Evolutionary conservation across 2,888 invertebrate genomes (phyloP).

Genomic region (Amphipyra berbera): DNA sequence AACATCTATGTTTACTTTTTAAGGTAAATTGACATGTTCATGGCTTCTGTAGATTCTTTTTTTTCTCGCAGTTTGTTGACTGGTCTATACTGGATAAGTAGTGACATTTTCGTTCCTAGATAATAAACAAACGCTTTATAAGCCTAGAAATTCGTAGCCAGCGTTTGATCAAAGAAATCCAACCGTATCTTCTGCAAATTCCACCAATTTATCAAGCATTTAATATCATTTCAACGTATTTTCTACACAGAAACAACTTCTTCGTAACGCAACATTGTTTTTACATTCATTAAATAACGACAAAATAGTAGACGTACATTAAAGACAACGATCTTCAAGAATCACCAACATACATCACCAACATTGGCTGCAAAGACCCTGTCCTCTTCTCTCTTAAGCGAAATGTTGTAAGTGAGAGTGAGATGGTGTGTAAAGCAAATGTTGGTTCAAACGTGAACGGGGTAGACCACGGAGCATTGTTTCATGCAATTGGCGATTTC

Average conservation of each 20-base stretch:
- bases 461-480: constrained; percentile 69
- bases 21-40: too few relatives aligned
- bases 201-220: constrained; percentile 42
- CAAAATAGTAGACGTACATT: constrained; percentile 60
- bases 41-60: too few relatives aligned
- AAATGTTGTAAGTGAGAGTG: constrained; percentile 12
- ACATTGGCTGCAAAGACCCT: constrained; percentile 18
- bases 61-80: too few relatives aligned
- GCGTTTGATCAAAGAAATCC: constrained; percentile 2
- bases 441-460: constrained; percentile 51
- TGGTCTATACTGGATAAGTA: too few relatives aligned
- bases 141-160: neutral
- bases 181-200: constrained; percentile 10
- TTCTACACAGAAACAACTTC: constrained; percentile 52
- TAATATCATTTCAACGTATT: constrained; percentile 52
- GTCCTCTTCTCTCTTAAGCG: constrained; percentile 5
- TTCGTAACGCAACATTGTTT: constrained; percentile 53
- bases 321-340: constrained; percentile 63
- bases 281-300: constrained; percentile 61
- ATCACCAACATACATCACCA: constrained; percentile 41
- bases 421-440: constrained; percentile 32
- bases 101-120: too few relatives aligned
- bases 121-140: too few relatives aligned
- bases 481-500: constrained; percentile 85
- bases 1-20: too few relatives aligned